Base-by-base conservation (phyloP, 1,140 invertebrate species). In the Hyphantria cunea region DNA sequence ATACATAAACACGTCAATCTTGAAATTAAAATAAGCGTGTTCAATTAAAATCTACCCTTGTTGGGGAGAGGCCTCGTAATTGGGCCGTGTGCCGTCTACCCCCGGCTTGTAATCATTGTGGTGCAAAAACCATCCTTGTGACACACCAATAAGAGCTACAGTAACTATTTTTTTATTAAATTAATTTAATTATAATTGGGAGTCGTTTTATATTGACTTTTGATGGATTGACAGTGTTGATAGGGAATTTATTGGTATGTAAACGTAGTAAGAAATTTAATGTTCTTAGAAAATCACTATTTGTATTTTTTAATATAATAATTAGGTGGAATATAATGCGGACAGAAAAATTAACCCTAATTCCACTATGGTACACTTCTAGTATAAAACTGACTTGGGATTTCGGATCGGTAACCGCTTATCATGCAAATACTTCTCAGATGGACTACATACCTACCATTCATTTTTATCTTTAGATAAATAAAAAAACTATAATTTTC, bases 1-100 rank as follows among this genome's bases (percentile, higher is more conserved):
- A 39, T 25, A 47, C 17, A 58, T 17, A 58, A 47, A 58, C 55
- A 80, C 74, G 76, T 82, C 83, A 78, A 78, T 81, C 75, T 72
- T 64, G 72, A 74, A 82, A 25, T 78, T 82, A 81, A 86, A 86
- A 80, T 79, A 83, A 80, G 67, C 81, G 75, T 80, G 78, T 80
- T 83, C 79, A 84, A 82, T 85, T 82, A 85, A 78, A 76, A 73
- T 71, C 74, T 70, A 60, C 66, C 69, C 70, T 65, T 71, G 63
- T 79, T 73, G 65, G 54, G 80, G 76, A 76, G 67, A 62, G 74
- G 41, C 58, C 71, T 51, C 37, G 39, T 61, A 61, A 61, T 61
- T 61, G 58, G 58, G 68, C 70, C 76, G 75, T 70, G 72, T 70
- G 63, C 62, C 47, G 53, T 25, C 45, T n/a, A 15, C 25, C 45